A percentile compares a stretch with the other conserved stretches of the same genome.
phyloP scores from a whole-genome alignment of 2,797 vertebrate species.

The Argentina silus region DNA sequence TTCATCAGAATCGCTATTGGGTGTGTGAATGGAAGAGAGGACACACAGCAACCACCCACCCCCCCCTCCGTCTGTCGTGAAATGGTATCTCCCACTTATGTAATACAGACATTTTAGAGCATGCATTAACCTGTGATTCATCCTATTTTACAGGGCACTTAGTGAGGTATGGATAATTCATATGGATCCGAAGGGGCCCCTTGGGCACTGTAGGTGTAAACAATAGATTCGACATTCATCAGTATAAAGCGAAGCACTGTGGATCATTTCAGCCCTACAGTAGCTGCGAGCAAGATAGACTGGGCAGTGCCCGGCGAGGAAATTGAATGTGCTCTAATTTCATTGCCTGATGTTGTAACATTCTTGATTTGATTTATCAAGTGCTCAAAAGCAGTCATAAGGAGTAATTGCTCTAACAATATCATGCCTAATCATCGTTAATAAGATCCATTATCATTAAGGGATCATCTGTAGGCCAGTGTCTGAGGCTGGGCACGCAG shows the following conservation, averaged over 20 bases:
- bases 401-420: slow-evolving; percentile 66
- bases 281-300: slow-evolving; percentile 26
- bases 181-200: slow-evolving; percentile 62
- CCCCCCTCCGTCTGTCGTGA: not conserved
- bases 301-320: slow-evolving; percentile 43
- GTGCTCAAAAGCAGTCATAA: slow-evolving; percentile 54
- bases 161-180: slow-evolving; percentile 73
- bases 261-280: slow-evolving; percentile 46
- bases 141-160: slow-evolving; percentile 71
- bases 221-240: slow-evolving; percentile 68
- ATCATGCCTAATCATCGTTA: slow-evolving; percentile 32
- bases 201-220: slow-evolving; percentile 66
- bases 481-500: slow-evolving; percentile 51
- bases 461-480: slow-evolving; percentile 55
- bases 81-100: not conserved
- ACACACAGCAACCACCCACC: not conserved
- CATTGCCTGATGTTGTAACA: slow-evolving; percentile 18
- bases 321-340: slow-evolving; percentile 65
- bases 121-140: slow-evolving; percentile 60
- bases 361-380: slow-evolving; percentile 72
- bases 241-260: slow-evolving; percentile 49
- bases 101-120: slow-evolving; percentile 25
- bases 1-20: not conserved
- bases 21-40: not conserved
- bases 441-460: not conserved